Conservation (phyloP, 2,888 invertebrate genomes). For the Therioaphis trifolii region DNA sequence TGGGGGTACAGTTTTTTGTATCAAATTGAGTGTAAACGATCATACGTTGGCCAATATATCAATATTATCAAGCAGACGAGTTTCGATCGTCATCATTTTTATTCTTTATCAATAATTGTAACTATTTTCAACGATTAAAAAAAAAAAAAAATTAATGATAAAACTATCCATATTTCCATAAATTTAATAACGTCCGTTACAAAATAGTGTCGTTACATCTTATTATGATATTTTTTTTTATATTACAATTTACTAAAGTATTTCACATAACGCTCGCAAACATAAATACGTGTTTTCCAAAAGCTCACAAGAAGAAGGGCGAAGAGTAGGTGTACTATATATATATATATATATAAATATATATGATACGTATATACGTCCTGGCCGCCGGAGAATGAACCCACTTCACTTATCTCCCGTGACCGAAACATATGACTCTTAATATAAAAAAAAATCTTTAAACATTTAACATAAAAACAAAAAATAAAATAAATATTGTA, state of each 20-base stretch:
- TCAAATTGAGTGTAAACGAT: too few relatives aligned
- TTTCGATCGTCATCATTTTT: too few relatives aligned
- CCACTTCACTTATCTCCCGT: slow-evolving; percentile 12
- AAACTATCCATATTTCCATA: too few relatives aligned
- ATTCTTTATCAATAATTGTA: too few relatives aligned
- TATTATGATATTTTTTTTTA: neutral
- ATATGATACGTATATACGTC: neutral
- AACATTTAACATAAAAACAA: slow-evolving; percentile 25
- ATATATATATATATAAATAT: neutral
- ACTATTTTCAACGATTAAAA: too few relatives aligned
- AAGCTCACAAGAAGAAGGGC: slow-evolving; percentile 36
- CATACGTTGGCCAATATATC: neutral
- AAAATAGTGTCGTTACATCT: neutral
- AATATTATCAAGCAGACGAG: neutral
- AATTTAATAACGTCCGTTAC: neutral
- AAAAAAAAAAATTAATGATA: too few relatives aligned
- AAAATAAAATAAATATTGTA: neutral
- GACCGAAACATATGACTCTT: neutral
- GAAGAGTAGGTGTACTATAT: slow-evolving; percentile 26
- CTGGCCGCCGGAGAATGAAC: slow-evolving; percentile 10
- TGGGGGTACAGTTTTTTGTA: neutral
- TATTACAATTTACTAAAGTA: slow-evolving; percentile 17
- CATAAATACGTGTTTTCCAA: neutral
- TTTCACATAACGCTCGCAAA: slow-evolving; percentile 4
- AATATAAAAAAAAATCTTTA: slow-evolving; percentile 30